Percentiles rank a stretch among this genome's conserved stretches.
These are phyloP conservation scores for Hyles lineata DNA, from an alignment of 2,888 invertebrate species.

Conservation along the genomic window DNA sequence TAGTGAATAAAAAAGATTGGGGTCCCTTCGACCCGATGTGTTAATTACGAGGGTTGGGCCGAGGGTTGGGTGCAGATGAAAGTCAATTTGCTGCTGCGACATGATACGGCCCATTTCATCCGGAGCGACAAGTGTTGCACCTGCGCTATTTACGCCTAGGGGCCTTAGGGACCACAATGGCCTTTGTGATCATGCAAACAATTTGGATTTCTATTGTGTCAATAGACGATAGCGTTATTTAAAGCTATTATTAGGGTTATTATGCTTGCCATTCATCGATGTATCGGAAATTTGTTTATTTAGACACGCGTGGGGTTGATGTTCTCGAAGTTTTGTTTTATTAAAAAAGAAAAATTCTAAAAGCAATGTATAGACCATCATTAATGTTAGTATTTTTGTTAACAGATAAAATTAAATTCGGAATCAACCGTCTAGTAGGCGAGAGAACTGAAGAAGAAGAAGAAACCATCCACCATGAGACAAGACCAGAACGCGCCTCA, in stretches of 20 bases:
- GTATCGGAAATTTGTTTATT: background rate
- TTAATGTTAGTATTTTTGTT: slow-evolving; percentile 51
- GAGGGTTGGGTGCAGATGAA: slow-evolving; percentile 81
- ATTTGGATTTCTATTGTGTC: slow-evolving; percentile 50
- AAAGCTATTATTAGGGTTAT: slow-evolving; percentile 14
- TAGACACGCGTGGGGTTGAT: background rate
- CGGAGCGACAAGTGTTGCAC: slow-evolving; percentile 82
- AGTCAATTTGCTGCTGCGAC: slow-evolving; percentile 88
- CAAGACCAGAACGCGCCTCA: slow-evolving; percentile 69
- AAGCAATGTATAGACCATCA: too few species aligned
- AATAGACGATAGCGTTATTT: slow-evolving; percentile 33
- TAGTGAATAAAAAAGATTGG: slow-evolving; percentile 82
- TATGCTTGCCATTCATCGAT: slow-evolving; percentile 10
- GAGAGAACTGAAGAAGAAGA: slow-evolving; percentile 87
- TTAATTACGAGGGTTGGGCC: slow-evolving; percentile 84
- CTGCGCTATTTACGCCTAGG: slow-evolving; percentile 73
- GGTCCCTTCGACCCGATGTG: slow-evolving; percentile 78
- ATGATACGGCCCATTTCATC: slow-evolving; percentile 87
- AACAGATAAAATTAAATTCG: slow-evolving; percentile 93
- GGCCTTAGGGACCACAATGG: slow-evolving; percentile 40
- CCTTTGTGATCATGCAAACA: slow-evolving; percentile 67
- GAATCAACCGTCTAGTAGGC: slow-evolving; percentile 91
- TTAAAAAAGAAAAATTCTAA: background rate
- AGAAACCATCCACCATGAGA: slow-evolving; percentile 73
- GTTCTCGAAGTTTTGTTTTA: background rate